Percentiles rank a stretch among this genome's conserved stretches.
These are phyloP conservation scores for Euzophera pinguis DNA, from an alignment of 2,888 invertebrate species.

Conservation along the genomic window DNA sequence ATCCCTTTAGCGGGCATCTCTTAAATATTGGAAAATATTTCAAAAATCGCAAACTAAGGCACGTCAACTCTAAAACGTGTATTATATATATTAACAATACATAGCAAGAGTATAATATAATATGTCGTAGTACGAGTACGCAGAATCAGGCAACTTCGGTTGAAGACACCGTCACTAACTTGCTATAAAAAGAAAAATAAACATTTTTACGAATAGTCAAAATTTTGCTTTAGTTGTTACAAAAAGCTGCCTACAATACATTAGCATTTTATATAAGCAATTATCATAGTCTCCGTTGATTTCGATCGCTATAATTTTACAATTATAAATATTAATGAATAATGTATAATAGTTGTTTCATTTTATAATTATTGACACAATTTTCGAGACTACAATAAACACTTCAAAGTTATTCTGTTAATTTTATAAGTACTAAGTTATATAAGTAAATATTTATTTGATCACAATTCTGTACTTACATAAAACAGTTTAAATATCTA, in stretches of 20 bases:
- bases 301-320: background rate
- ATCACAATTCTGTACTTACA: background rate
- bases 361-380: background rate
- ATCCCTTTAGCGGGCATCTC: constrained; percentile 60
- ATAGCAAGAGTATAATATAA: constrained; percentile 16
- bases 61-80: constrained; percentile 18
- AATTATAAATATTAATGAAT: background rate
- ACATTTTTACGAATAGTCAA: constrained; percentile 16
- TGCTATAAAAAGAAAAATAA: constrained; percentile 40
- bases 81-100: constrained; percentile 15
- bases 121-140: constrained; percentile 20
- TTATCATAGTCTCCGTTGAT: constrained; percentile 9
- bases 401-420: constrained; percentile 3
- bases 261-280: constrained; percentile 19
- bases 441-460: background rate
- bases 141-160: constrained; percentile 37
- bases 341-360: background rate
- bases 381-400: constrained; percentile 18
- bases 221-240: constrained; percentile 16
- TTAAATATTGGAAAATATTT: constrained; percentile 22
- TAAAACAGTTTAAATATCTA: background rate
- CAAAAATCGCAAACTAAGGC: constrained; percentile 27
- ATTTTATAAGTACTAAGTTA: background rate
- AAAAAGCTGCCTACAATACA: constrained; percentile 17
- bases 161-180: constrained; percentile 38